These are phyloP conservation scores for Corythoichthys intestinalis DNA, from an alignment of 2,113 vertebrate genomes.

Conservation along the genomic window DNA sequence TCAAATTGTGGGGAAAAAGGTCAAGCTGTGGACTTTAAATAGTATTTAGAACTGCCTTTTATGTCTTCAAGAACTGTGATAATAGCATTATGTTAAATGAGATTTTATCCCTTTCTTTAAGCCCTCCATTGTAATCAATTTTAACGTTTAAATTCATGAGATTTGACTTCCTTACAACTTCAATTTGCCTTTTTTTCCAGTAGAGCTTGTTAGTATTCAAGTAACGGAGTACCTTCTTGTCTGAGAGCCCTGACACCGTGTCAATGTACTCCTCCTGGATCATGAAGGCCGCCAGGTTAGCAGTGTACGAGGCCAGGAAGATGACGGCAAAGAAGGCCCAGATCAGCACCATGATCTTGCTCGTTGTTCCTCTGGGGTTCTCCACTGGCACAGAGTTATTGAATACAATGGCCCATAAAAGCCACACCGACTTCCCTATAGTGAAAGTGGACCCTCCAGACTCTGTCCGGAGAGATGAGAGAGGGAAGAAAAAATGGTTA, in stretches of 20 bases:
- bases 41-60: conserved; percentile 35
- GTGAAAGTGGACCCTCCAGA: conserved; percentile 86
- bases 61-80: conserved; percentile 37
- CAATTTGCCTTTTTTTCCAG: conserved; percentile 36
- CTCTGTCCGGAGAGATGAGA: conserved; percentile 55
- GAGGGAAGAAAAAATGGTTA: conserved; percentile 10
- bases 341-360: conserved; percentile 96
- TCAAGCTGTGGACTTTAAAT: conserved; percentile 34
- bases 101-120: conserved; percentile 52
- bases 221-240: conserved; percentile 79
- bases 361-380: conserved; percentile 92
- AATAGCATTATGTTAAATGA: conserved; percentile 45
- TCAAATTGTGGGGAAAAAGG: conserved; percentile 34
- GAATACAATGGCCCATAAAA: conserved; percentile 87
- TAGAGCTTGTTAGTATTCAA: conserved; percentile 49
- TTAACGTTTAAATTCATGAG: conserved; percentile 43
- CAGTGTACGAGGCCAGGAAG: conserved; percentile 94
- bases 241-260: conserved; percentile 91
- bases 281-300: conserved; percentile 94
- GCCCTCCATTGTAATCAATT: conserved; percentile 54
- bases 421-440: conserved; percentile 91
- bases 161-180: conserved; percentile 51
- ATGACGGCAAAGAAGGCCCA: conserved; percentile 97
- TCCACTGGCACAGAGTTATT: conserved; percentile 96
- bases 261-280: conserved; percentile 96